Percentiles rank a stretch among this genome's conserved stretches.
Conservation (phyloP, 2,888 invertebrate genomes). For the Nesidiocoris tenuis region DNA sequence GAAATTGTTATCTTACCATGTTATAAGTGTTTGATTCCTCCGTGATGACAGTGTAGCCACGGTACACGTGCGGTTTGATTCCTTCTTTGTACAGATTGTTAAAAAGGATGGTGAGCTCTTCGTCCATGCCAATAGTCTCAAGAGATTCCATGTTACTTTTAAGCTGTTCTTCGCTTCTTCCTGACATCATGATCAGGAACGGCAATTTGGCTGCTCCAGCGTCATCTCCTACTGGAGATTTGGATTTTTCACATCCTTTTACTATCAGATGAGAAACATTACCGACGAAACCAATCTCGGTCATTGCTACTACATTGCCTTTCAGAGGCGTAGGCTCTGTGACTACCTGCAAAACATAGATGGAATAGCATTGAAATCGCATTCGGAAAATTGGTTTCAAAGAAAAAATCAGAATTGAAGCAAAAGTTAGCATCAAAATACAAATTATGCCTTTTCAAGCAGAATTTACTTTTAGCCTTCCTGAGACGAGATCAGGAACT, state of each 20-base stretch:
- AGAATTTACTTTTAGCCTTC: background rate
- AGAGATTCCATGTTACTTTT: conserved; percentile 23
- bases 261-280: conserved; percentile 57
- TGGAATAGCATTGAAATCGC: too few relatives aligned
- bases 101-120: conserved; percentile 51
- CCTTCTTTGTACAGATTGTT: conserved; percentile 52
- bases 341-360: conserved; percentile 66
- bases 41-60: conserved; percentile 57
- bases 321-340: conserved; percentile 63
- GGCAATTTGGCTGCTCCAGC: conserved; percentile 49
- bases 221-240: background rate
- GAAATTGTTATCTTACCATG: conserved; percentile 10
- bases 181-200: conserved; percentile 56
- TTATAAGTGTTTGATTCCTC: conserved; percentile 15
- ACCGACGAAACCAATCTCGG: conserved; percentile 63
- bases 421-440: too few relatives aligned
- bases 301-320: conserved; percentile 73
- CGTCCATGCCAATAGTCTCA: conserved; percentile 49
- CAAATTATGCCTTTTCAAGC: too few relatives aligned
- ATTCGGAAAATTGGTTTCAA: too few relatives aligned
- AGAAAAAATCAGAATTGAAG: too few relatives aligned
- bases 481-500: conserved; percentile 79
- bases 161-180: conserved; percentile 55
- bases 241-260: conserved; percentile 53
- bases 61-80: conserved; percentile 56